phyloP scores from a whole-genome alignment of 1,140 invertebrate genomes.

The Hyles euphorbiae region DNA sequence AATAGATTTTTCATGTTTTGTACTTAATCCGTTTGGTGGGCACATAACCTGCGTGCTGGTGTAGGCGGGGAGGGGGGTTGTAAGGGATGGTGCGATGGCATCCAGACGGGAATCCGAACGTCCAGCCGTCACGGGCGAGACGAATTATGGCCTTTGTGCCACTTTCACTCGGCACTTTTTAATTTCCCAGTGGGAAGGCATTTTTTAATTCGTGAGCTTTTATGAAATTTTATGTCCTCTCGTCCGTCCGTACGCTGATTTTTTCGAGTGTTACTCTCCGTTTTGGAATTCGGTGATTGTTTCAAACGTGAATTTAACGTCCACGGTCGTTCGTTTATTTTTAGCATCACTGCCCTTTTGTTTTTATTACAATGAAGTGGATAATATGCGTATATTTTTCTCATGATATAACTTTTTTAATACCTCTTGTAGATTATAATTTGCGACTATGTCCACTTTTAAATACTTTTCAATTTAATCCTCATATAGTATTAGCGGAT shows the following conservation, averaged over 20 bases:
- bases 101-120: conserved; percentile 40
- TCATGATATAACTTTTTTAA: not conserved
- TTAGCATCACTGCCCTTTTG: not conserved
- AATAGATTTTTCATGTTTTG: conserved; percentile 68
- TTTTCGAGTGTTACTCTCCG: conserved; percentile 31
- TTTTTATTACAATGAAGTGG: not conserved
- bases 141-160: conserved; percentile 69
- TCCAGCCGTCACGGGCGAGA: conserved; percentile 48
- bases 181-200: conserved; percentile 53
- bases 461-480: no score
- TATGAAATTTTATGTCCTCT: conserved; percentile 57
- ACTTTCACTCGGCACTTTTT: conserved; percentile 61
- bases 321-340: not conserved
- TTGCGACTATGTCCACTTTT: no score
- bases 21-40: conserved; percentile 45
- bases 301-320: conserved; percentile 13
- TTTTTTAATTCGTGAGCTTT: conserved; percentile 62
- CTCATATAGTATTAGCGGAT: no score
- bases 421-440: no score
- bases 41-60: conserved; percentile 1
- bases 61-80: conserved; percentile 4
- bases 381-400: not conserved
- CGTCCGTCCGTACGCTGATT: conserved; percentile 35
- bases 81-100: conserved; percentile 25
- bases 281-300: conserved; percentile 38